Evolutionary conservation across 2,888 invertebrate genomes (phyloP).

Genomic region (Sicus ferrugineus): DNA sequence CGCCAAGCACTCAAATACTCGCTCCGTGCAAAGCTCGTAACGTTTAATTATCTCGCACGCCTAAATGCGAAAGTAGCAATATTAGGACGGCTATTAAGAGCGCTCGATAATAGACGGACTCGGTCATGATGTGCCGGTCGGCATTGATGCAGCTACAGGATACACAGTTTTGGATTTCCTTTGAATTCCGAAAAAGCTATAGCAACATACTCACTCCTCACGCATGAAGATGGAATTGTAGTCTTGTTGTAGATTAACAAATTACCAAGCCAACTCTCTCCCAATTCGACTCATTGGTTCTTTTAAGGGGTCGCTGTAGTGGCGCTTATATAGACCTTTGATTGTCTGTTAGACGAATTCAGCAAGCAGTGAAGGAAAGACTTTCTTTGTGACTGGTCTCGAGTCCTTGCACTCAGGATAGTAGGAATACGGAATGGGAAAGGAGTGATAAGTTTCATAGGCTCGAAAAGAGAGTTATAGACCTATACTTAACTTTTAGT

Average conservation of each 20-base stretch:
- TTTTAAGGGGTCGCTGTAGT: conserved; percentile 13
- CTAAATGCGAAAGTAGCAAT: conserved; percentile 35
- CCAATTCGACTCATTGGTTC: not conserved
- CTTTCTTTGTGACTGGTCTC: too few relatives aligned
- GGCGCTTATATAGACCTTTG: conserved; percentile 2
- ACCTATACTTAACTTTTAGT: too few relatives aligned
- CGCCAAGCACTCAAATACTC: too few relatives aligned
- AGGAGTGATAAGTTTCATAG: too few relatives aligned
- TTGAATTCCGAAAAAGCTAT: not conserved
- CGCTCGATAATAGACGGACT: conserved; percentile 17
- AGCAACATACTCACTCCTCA: not conserved
- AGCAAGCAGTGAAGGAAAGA: too few relatives aligned
- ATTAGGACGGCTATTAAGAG: conserved; percentile 34
- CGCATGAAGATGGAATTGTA: not conserved
- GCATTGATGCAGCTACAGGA: not conserved
- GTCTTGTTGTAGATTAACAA: not conserved
- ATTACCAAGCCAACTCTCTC: not conserved
- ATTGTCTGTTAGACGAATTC: too few relatives aligned
- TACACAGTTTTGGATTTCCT: not conserved
- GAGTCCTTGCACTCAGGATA: too few relatives aligned
- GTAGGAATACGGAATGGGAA: too few relatives aligned
- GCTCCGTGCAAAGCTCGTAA: conserved; percentile 23
- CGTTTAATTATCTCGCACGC: conserved; percentile 40
- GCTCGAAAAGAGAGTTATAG: too few relatives aligned
- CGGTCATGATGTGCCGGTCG: not conserved